Conservation (phyloP, 2,888 invertebrate genomes). For the Tiphia femorata region DNA sequence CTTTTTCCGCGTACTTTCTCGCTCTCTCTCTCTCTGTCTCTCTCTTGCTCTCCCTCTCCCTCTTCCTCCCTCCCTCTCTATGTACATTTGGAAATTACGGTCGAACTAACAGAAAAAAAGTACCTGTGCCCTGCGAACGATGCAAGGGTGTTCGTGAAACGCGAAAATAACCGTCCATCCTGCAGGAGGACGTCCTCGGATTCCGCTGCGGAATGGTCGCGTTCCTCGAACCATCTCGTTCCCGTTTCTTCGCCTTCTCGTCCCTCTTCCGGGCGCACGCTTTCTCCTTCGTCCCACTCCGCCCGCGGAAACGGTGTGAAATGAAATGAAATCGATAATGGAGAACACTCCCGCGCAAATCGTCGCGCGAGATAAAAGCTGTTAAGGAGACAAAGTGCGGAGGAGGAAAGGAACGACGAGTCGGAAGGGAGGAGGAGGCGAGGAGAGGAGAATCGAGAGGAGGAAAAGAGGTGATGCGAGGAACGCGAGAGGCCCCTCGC, state of each 20-base stretch:
- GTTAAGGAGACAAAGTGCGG: conserved; percentile 48
- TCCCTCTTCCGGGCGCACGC: neutral
- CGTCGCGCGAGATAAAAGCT: conserved; percentile 45
- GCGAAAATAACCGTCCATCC: conserved; percentile 46
- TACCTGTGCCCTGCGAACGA: conserved; percentile 25
- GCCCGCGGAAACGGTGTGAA: conserved; percentile 40
- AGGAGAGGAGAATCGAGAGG: neutral
- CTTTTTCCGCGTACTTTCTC: neutral
- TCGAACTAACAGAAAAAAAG: too few relatives aligned
- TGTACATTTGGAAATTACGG: too few relatives aligned
- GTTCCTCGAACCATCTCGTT: conserved; percentile 22
- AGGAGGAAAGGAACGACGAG: conserved; percentile 3
- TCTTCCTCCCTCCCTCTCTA: too few relatives aligned
- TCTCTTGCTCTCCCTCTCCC: neutral
- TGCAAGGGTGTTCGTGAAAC: conserved; percentile 13
- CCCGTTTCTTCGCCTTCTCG: conserved; percentile 1
- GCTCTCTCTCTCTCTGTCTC: too few relatives aligned
- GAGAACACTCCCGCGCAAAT: conserved; percentile 43
- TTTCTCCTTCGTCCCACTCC: conserved; percentile 14
- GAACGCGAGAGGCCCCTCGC: neutral
- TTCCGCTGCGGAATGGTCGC: conserved; percentile 35
- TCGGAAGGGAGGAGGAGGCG: neutral
- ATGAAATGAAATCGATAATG: conserved; percentile 52
- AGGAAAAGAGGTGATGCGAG: neutral
- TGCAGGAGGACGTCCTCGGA: conserved; percentile 33